These are phyloP conservation scores for Pica pica DNA, from an alignment of 2,113 vertebrate genomes.

Conservation along the genomic window DNA sequence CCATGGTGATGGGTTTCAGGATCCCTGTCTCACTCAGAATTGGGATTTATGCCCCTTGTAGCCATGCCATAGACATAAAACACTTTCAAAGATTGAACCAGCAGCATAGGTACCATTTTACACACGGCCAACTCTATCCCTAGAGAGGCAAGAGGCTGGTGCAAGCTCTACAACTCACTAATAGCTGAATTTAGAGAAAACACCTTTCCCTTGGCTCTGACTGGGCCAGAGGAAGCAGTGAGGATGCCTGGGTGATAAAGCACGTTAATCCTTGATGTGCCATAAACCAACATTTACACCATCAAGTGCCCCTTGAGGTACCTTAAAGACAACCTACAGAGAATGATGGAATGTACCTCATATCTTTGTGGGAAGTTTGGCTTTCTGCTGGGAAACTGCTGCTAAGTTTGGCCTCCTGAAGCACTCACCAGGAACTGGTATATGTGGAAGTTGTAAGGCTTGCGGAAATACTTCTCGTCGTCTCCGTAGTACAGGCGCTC, in stretches of 20 bases:
- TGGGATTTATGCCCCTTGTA: neutral
- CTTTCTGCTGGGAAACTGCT: neutral
- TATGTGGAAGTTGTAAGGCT: constrained; percentile 87
- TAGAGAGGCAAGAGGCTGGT: neutral
- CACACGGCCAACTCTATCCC: neutral
- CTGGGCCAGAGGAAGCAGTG: neutral
- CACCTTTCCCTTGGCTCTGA: neutral
- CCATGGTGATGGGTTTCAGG: neutral
- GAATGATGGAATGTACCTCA: neutral
- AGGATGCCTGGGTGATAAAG: neutral
- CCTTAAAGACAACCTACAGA: neutral
- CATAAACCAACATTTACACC: neutral
- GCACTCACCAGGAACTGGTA: constrained; percentile 85
- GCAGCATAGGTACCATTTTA: neutral
- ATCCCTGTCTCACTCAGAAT: neutral
- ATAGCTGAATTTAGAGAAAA: neutral
- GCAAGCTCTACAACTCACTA: neutral
- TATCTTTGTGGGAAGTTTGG: neutral
- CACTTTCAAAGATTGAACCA: neutral
- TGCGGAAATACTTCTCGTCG: constrained; percentile 87
- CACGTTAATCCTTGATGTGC: neutral
- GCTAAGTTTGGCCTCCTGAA: fast-evolving
- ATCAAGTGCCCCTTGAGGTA: too few relatives aligned
- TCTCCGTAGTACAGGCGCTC: constrained; percentile 85
- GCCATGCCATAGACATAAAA: neutral